A percentile compares a stretch with the other conserved stretches of the same genome.
These are phyloP conservation scores for Phortica okadai DNA, from an alignment of 2,888 invertebrate species.

Conservation along the genomic window DNA sequence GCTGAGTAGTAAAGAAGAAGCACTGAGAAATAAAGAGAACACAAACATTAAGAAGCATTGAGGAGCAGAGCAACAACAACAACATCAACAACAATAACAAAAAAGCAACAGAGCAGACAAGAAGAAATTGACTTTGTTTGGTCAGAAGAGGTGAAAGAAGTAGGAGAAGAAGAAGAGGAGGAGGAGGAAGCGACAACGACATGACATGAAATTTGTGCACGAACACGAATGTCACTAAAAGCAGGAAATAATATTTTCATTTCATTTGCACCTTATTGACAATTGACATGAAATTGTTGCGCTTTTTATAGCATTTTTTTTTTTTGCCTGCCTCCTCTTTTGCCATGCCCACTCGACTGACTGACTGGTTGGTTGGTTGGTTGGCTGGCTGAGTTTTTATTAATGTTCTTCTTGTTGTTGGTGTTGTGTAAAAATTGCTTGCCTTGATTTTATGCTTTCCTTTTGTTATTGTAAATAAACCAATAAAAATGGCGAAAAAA, in stretches of 20 bases:
- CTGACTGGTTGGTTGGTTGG: no score
- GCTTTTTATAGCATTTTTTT: constrained; percentile 3
- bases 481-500: constrained; percentile 53
- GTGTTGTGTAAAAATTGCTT: constrained; percentile 30
- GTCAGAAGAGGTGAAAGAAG: constrained; percentile 27
- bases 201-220: constrained; percentile 55
- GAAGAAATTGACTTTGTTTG: neutral
- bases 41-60: neutral
- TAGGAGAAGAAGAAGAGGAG: constrained; percentile 15
- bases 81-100: constrained; percentile 26
- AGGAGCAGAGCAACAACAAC: constrained; percentile 2
- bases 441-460: constrained; percentile 61
- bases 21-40: constrained; percentile 33
- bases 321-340: neutral
- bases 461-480: constrained; percentile 65
- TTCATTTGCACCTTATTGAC: constrained; percentile 73
- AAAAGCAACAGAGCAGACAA: constrained; percentile 11
- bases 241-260: constrained; percentile 66
- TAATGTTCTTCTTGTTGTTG: neutral
- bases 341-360: neutral
- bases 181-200: constrained; percentile 39
- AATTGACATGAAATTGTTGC: constrained; percentile 67
- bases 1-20: neutral
- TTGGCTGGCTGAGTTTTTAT: no score
- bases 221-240: constrained; percentile 41